A percentile compares a stretch with the other conserved stretches of the same genome.
phyloP scores from a whole-genome alignment of 2,797 vertebrate genomes.

The Myotis pilosus region DNA sequence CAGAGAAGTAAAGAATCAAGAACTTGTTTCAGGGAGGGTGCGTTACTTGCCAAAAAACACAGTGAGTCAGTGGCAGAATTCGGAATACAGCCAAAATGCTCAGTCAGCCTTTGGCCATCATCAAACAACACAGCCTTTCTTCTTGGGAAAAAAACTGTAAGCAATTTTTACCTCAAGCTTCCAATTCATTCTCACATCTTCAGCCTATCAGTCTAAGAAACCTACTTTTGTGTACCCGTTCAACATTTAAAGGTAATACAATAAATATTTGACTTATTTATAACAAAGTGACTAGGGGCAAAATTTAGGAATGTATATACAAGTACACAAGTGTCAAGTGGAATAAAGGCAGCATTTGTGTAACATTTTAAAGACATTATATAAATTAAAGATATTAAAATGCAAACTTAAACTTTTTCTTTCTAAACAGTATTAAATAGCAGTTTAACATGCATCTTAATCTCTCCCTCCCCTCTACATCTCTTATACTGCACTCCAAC shows the following conservation, averaged over 20 bases:
- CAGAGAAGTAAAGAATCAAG: slow-evolving; percentile 78
- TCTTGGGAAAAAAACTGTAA: slow-evolving; percentile 57
- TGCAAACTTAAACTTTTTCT: slow-evolving; percentile 15
- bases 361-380: slow-evolving; percentile 27
- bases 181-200: slow-evolving; percentile 72
- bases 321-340: slow-evolving; percentile 31
- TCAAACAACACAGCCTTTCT: slow-evolving; percentile 78
- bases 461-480: background rate
- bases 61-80: slow-evolving; percentile 79
- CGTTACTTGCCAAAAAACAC: slow-evolving; percentile 79
- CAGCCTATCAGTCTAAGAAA: slow-evolving; percentile 65
- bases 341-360: slow-evolving; percentile 47
- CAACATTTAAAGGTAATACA: slow-evolving; percentile 53
- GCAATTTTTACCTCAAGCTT: slow-evolving; percentile 68
- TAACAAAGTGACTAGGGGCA: slow-evolving; percentile 38
- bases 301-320: slow-evolving; percentile 47
- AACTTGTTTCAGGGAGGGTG: slow-evolving; percentile 77
- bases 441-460: slow-evolving; percentile 21
- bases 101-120: slow-evolving; percentile 65
- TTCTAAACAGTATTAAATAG: slow-evolving; percentile 29
- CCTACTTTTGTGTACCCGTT: slow-evolving; percentile 24
- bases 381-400: slow-evolving; percentile 52
- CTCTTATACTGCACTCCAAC: slow-evolving; percentile 5
- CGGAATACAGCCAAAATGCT: slow-evolving; percentile 75
- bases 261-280: slow-evolving; percentile 58